Evolutionary conservation across 2,888 invertebrate species (phyloP), one percentile per base, ranked within the genome.

Genomic region (Allophyes oxyacanthae): DNA sequence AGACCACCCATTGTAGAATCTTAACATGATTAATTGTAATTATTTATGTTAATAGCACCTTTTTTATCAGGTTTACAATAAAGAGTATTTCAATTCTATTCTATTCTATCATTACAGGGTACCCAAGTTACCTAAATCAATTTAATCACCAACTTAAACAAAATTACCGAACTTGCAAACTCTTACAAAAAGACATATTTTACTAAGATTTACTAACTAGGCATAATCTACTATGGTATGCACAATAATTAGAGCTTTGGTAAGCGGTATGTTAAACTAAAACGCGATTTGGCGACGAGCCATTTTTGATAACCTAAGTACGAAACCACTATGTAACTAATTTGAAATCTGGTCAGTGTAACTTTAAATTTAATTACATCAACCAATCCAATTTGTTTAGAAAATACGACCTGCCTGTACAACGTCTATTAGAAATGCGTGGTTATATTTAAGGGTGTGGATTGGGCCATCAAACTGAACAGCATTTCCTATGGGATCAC

Each of bases 291-390:
- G 64, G 70, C 70, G 13, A 41, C 48, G 33, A 32, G 70, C 65
- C 65, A 66, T 41, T 69, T 69, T 69, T 67, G 62, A 63, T 63
- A 56, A 63, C 50, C 40, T 51, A 63, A 10, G 56, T 48, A 48
- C 40, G n/a, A 68, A 61, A 68, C 61, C 44, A 40, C 62, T 9
- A 42, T 34, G 20, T 51, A 48, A 50, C 43, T 48, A 48, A 55
- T 68, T 61, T 50, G 3, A 52, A 53, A 53, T 61, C 28, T 50
- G 44, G 55, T 55, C 13, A 36, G 33, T 45, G 9, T 41, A 33
- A 34, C 26, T 32, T 43, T 26, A 42, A 42, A 38, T 60, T 33
- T 43, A 13, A 56, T 38, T 14, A 15, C 7, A 34, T 28, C 9
- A 15, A 34, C 11, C 6, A n/a, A 1, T 30, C n/a, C 13, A 14